These are phyloP conservation scores for Harpagifer antarcticus DNA, from an alignment of 2,797 vertebrate species.

Conservation along the genomic window DNA sequence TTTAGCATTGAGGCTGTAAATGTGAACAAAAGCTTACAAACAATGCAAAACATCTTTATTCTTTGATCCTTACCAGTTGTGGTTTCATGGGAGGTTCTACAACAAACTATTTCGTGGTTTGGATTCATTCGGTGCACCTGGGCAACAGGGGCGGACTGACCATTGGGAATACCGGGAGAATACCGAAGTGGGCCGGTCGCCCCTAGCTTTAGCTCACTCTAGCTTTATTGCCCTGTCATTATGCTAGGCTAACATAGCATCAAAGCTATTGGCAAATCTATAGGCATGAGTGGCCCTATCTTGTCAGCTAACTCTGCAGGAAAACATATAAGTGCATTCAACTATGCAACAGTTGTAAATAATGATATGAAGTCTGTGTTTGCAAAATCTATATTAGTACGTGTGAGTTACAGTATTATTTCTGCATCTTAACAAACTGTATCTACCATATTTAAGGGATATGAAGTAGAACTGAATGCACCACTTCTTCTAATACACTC, in stretches of 20 bases:
- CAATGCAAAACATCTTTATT: too few relatives aligned
- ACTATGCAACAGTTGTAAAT: background rate
- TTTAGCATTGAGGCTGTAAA: too few relatives aligned
- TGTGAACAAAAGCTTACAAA: too few relatives aligned
- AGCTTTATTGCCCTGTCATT: background rate
- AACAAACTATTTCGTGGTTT: too few relatives aligned
- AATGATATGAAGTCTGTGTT: background rate
- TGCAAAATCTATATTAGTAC: background rate
- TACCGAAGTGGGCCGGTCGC: too few relatives aligned
- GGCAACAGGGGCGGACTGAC: too few relatives aligned
- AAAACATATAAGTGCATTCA: background rate
- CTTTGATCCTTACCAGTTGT: too few relatives aligned
- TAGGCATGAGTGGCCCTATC: background rate
- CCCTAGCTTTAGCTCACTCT: background rate
- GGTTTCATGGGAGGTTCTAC: too few relatives aligned
- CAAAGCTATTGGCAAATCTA: background rate
- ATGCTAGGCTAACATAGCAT: background rate
- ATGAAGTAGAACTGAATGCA: constrained; percentile 2
- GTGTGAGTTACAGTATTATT: background rate
- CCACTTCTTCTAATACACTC: constrained; percentile 1
- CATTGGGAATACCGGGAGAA: too few relatives aligned
- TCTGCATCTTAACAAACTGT: background rate
- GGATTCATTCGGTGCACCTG: too few relatives aligned
- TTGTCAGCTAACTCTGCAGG: background rate
- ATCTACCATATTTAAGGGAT: background rate